Evolutionary conservation across 1,140 invertebrate species (phyloP), one percentile per base, ranked within the genome.

Genomic region (Drosophila persimilis): DNA sequence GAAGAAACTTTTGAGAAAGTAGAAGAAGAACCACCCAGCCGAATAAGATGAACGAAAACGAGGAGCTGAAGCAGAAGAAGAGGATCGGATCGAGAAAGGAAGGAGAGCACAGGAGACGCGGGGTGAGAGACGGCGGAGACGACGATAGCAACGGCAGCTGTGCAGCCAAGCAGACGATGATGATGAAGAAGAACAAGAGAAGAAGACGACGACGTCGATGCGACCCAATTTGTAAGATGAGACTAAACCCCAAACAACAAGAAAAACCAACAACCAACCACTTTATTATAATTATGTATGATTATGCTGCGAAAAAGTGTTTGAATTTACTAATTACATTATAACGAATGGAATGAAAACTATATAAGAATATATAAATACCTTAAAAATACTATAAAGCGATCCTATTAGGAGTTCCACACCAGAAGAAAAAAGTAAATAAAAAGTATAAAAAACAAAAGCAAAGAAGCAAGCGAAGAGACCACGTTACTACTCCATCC

Each of bases 291-390:
- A 69, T 69, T 69, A 69, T 69, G 47, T 80, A 80, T 58, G 69
- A 83, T 78, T 70, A 78, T 84, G 80, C 79, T 81, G 75, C 79
- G 35, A 74, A 72, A 62, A 81, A 75, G 84, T 88, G 84, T 89
- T 88, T 88, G 76, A 88, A 88, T 83, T 88, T 88, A 88, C 75
- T 88, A 88, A 89, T 75, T 86, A 89, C 78, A 79, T 70, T 80
- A 88, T 84, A 78, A 83, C 75, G 65, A 86, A 83, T 78, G 78
- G 58, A 88, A 81, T 73, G 71, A 85, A 75, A 85, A 67, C 83
- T 86, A 86, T 88, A 86, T 86, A 86, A 88, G 83, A 88, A 83
- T 86, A 88, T 86, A 86, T 88, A 83, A 81, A 66, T 76, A 73
- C 60, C 73, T 52, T 62, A 76, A 84, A 50, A 65, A 84, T 79